Evolutionary conservation across 2,797 vertebrate genomes (phyloP), one percentile per base, ranked within the genome.

Genomic region (Megaceryle alcyon): DNA sequence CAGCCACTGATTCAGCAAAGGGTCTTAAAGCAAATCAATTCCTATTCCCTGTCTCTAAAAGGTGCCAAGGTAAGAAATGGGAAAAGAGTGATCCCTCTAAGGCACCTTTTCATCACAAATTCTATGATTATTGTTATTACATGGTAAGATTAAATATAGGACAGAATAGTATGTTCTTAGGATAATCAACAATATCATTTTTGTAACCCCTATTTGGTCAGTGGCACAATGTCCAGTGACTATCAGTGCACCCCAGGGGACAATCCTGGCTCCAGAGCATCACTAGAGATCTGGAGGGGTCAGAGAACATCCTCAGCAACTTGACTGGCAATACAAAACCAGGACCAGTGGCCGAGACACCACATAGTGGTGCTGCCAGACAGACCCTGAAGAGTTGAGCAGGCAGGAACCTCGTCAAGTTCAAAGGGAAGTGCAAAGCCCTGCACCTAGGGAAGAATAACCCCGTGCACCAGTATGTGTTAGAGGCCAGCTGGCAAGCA

Each of bases 1-100:
- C 23, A 71, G 66, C 28, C 20, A 29, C 5, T 8, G 56, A 66
- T 4, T 49, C 43, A 15, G 43, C 0, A 1, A 2, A 29, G 43
- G 7, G 79, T 7, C 25, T 23, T 16, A 46, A 64, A 28, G 29
- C 11, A 84, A 60, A 80, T 6, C 28, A 35, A 13, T 4, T 37
- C 56, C 53, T 28, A 28, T 6, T 56, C 12, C 41, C 18, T 6
- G 1, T 3, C 61, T 69, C 69, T 17, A 49, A 71, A 70, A 39
- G 18, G 14, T 39, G 25, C 28, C 61, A 82, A 65, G 37, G 60
- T 37, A 33, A 43, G 37, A 61, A 43, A 41, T 4, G 7, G 83
- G 14, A 12, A 56, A 81, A 41, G 35, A 28, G 29, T 0, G 0
- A 63, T 28, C 28, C 25, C 12, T 66, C 7, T 12, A 73, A 69